A percentile compares a stretch with the other conserved stretches of the same genome.
Evolutionary conservation across 2,888 invertebrate species (phyloP).

Genomic region (Rhabditoides inermis): DNA sequence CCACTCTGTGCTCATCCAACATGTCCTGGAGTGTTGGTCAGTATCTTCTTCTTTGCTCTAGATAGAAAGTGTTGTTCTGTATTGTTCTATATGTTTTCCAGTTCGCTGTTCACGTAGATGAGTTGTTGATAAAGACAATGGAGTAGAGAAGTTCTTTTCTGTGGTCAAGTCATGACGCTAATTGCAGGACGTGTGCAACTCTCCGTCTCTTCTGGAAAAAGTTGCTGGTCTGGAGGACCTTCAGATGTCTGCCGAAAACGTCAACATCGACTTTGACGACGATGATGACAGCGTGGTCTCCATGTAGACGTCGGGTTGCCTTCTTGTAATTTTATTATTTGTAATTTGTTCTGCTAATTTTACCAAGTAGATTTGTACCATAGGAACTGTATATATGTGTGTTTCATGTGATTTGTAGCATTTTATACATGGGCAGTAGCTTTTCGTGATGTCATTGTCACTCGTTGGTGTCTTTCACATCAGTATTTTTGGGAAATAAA

Average conservation of each 20-base stretch:
- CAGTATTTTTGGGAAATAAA: too few species aligned
- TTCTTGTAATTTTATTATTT: background rate
- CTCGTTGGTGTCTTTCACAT: too few species aligned
- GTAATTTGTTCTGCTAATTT: background rate
- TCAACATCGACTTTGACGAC: conserved; percentile 26
- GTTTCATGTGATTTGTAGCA: background rate
- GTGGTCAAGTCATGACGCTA: background rate
- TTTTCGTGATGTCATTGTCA: too few species aligned
- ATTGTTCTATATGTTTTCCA: too few species aligned
- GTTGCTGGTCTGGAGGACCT: conserved; percentile 69
- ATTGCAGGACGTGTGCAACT: conserved; percentile 53
- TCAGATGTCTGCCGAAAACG: conserved; percentile 48
- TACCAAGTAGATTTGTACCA: background rate
- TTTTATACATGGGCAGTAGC: background rate
- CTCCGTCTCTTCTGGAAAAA: conserved; percentile 72
- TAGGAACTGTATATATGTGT: background rate
- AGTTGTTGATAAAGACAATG: too few species aligned
- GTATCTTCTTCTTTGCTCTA: too few species aligned
- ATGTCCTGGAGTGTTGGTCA: conserved; percentile 4
- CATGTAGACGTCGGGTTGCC: background rate
- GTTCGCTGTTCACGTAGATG: too few species aligned
- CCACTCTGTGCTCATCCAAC: background rate
- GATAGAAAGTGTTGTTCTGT: conserved; percentile 6
- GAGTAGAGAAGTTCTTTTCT: too few species aligned
- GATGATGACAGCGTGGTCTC: conserved; percentile 10